Evolutionary conservation across 2,113 vertebrate species (phyloP), one percentile per base, ranked within the genome.

Genomic region (Centropus unirufus): DNA sequence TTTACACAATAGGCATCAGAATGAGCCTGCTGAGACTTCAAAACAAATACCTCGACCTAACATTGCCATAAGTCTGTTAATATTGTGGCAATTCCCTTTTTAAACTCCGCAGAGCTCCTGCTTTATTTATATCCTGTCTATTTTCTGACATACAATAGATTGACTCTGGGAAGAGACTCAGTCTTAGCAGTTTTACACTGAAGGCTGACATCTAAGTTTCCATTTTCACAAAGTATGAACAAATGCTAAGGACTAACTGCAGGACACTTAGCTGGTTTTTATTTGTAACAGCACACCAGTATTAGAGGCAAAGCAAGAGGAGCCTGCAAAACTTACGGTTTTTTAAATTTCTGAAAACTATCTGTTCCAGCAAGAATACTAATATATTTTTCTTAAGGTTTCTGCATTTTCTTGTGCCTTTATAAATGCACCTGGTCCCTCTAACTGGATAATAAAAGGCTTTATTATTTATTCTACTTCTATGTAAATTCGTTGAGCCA

Each of bases 31-130:
- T 92, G 95, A 93, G 96, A 80, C 88, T 84, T 91, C 54, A 94
- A 95, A 95, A 92, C 83, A 96, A 96, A 94, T 94, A 87, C 83
- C 79, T 83, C 62, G 84, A 84, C 87, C 90, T 93, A 96, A 90
- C 76, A 74, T 90, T 90, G 84, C 96, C 69, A 55, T 87, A 84
- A 93, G 89, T 73, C 73, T 92, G 59, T 75, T 96, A 96, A 84
- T 96, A 49, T 36, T 77, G 89, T 82, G 55, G 69, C 92, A 80
- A 54, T 96, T 89, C 86, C 88, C 91, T 69, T 89, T 92, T 80
- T 91, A 91, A 85, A 87, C 88, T 94, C 81, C 55, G 40, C 80
- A 76, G 75, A 92, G 76, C 32, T 93, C 76, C 75, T 79, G 6
- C 92, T 90, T 95, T 95, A 89, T 92, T 96, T 95, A 63, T 85